Evolutionary conservation across 2,888 invertebrate genomes (phyloP).

Genomic region (Petrolisthes cinctipes): DNA sequence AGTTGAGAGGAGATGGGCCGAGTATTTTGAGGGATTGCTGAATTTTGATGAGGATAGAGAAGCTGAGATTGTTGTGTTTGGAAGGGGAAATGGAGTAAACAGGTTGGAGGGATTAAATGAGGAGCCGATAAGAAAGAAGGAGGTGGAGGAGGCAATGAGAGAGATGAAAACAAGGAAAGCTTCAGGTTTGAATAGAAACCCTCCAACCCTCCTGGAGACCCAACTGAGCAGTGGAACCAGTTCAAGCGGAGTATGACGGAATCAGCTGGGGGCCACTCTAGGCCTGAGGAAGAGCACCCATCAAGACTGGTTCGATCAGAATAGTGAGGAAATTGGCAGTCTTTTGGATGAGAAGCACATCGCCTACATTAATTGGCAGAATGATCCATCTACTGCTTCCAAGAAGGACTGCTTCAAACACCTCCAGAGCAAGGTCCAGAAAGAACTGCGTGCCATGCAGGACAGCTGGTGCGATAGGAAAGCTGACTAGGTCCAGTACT

Average conservation of each 20-base stretch:
- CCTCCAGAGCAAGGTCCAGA: not conserved
- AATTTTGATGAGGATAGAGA: no score
- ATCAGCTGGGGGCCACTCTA: not conserved
- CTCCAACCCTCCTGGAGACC: no score
- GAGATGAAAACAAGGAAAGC: no score
- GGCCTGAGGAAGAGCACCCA: not conserved
- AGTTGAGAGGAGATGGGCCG: no score
- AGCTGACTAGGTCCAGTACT: conserved; percentile 3
- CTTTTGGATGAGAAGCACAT: not conserved
- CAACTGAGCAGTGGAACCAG: conserved; percentile 11
- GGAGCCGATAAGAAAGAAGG: no score
- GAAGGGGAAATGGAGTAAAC: no score
- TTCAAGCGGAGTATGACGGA: not conserved
- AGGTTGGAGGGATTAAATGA: no score
- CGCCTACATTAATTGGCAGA: not conserved
- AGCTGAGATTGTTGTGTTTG: no score
- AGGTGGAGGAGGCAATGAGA: no score
- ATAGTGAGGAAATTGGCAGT: not conserved
- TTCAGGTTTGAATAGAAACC: no score
- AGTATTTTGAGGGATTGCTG: no score
- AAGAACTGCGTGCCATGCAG: not conserved
- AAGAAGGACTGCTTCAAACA: conserved; percentile 7
- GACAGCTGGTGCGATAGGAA: not conserved
- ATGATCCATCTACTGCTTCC: not conserved
- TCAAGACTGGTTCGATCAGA: conserved; percentile 16